These are phyloP conservation scores for Cephalotes varians DNA, from an alignment of 2,888 invertebrate species.

Conservation along the genomic window DNA sequence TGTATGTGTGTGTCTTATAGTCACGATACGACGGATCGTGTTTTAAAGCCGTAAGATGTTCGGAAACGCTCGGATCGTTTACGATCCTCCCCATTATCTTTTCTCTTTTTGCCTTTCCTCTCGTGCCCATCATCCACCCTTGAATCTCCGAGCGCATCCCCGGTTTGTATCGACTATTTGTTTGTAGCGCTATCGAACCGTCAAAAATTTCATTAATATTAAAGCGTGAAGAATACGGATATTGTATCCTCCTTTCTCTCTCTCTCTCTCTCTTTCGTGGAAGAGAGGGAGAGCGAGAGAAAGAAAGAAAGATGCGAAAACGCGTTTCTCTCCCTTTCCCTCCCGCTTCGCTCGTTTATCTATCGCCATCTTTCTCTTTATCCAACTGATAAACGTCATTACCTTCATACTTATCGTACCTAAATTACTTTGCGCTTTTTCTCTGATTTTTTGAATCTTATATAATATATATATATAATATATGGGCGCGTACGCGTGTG, in stretches of 20 bases:
- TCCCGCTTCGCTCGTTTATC: not conserved
- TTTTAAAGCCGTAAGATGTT: slow-evolving; percentile 53
- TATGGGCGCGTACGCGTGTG: not conserved
- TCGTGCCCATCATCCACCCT: too few relatives aligned
- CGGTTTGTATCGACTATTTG: not conserved
- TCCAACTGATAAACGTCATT: slow-evolving; percentile 68
- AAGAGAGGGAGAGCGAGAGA: not conserved
- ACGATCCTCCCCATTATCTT: not conserved
- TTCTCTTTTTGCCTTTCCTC: slow-evolving; percentile 8
- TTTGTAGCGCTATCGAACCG: slow-evolving; percentile 35
- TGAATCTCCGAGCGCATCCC: not conserved
- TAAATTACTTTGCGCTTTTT: slow-evolving; percentile 60
- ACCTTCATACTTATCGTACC: slow-evolving; percentile 70
- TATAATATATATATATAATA: slow-evolving; percentile 74
- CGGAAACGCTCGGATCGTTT: slow-evolving; percentile 61
- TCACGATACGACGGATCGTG: slow-evolving; percentile 61
- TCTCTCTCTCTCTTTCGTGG: not conserved
- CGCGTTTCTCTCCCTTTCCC: not conserved
- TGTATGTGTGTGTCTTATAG: slow-evolving; percentile 49
- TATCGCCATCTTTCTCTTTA: slow-evolving; percentile 11
- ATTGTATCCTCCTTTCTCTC: not conserved
- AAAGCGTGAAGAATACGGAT: slow-evolving; percentile 40
- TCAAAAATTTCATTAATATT: slow-evolving; percentile 26
- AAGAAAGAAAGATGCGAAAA: slow-evolving; percentile 4
- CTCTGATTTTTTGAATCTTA: slow-evolving; percentile 65